Conservation (phyloP, 2,113 vertebrate species). For the Peucedramus taeniatus region DNA sequence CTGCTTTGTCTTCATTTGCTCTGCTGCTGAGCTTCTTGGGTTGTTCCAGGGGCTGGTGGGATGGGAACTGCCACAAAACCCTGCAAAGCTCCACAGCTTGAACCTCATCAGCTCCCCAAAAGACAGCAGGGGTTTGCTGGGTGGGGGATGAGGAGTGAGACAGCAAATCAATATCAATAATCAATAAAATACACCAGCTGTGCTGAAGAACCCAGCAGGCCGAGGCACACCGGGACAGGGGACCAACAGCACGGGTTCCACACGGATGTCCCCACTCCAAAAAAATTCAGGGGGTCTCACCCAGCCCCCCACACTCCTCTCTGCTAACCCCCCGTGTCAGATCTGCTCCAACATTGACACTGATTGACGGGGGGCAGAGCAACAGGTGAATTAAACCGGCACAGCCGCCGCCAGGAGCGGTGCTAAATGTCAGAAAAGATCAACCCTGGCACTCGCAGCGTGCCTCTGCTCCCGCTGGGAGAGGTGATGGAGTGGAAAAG, state of each 20-base stretch:
- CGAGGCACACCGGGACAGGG: background rate
- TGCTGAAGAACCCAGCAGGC: background rate
- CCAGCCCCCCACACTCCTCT: background rate
- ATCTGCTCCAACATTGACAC: background rate
- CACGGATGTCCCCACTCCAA: background rate
- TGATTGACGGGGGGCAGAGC: conserved; percentile 48
- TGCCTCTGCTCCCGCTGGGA: background rate
- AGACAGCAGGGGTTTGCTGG: rapidly evolving
- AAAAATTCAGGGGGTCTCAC: background rate
- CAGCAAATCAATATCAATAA: background rate
- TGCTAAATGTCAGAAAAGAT: conserved; percentile 64
- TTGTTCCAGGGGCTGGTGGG: background rate
- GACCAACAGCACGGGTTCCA: rapidly evolving
- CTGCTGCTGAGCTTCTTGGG: background rate
- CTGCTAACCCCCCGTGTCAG: background rate
- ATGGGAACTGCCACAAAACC: background rate
- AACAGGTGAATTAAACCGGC: conserved; percentile 53
- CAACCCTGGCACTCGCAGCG: background rate
- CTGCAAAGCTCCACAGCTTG: background rate
- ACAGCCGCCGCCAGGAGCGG: background rate
- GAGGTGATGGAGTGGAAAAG: conserved; percentile 29
- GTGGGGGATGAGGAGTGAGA: background rate
- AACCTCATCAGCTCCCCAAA: background rate
- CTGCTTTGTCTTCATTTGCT: background rate
- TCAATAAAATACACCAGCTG: background rate